phyloP scores from a whole-genome alignment of 2,888 invertebrate species.

The Eupsilia transversa region DNA sequence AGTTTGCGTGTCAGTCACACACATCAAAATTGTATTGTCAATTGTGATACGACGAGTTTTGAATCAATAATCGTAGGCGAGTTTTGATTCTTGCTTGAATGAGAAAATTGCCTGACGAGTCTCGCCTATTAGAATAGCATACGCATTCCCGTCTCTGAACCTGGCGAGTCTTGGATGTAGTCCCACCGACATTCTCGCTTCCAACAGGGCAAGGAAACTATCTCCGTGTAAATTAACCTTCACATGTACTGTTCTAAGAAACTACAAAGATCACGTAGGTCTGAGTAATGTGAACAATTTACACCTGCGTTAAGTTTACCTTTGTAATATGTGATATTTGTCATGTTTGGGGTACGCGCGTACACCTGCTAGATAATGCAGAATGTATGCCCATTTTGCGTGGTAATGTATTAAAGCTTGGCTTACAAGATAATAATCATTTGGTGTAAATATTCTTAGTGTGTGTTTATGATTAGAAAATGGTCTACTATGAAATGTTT shows the following conservation, averaged over 20 bases:
- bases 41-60: not conserved
- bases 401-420: constrained; percentile 1
- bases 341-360: constrained; percentile 37
- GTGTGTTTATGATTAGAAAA: not conserved
- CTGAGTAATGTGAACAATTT: constrained; percentile 49
- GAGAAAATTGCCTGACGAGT: not conserved
- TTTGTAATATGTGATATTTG: constrained; percentile 44
- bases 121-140: not conserved
- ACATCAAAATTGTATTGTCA: not conserved
- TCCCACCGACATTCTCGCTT: not conserved
- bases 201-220: not conserved
- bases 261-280: constrained; percentile 52
- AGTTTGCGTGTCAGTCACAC: not conserved
- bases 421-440: not conserved
- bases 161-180: too few species aligned
- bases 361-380: constrained; percentile 27
- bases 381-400: constrained; percentile 12
- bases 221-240: not conserved
- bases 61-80: not conserved
- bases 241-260: constrained; percentile 18
- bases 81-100: not conserved
- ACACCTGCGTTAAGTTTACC: constrained; percentile 55
- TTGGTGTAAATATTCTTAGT: not conserved
- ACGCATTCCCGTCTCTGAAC: too few species aligned
- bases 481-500: not conserved